phyloP scores from a whole-genome alignment of 1,140 invertebrate genomes.

The Cydia strobilella region DNA sequence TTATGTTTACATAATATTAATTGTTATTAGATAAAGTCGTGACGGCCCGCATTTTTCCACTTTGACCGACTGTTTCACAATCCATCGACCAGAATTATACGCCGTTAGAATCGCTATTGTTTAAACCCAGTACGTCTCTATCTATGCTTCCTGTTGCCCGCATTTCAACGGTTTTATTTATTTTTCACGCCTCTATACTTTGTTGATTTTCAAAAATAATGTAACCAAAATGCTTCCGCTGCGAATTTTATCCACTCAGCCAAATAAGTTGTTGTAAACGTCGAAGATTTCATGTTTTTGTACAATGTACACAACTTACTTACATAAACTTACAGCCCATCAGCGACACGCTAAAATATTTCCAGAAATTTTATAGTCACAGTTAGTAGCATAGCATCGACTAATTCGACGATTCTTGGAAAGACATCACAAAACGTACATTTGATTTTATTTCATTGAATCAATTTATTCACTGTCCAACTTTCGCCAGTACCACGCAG shows the following conservation, averaged over 20 bases:
- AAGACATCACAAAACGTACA: background rate
- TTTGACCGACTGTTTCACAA: background rate
- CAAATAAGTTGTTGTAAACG: no score
- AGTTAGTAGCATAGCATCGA: no score
- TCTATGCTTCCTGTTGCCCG: conserved; percentile 1
- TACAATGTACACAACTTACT: no score
- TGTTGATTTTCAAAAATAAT: background rate
- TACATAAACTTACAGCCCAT: no score
- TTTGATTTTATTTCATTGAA: conserved; percentile 10
- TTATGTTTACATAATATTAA: background rate
- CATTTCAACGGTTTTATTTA: conserved; percentile 22
- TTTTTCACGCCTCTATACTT: conserved; percentile 12
- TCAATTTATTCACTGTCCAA: background rate
- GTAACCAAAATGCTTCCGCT: background rate
- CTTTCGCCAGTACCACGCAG: conserved; percentile 22
- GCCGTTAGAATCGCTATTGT: background rate
- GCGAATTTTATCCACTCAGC: background rate
- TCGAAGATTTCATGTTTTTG: no score
- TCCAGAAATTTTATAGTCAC: no score
- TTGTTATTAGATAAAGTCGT: background rate
- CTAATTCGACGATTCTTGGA: background rate
- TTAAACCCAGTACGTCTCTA: background rate
- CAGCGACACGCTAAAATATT: no score
- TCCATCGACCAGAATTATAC: background rate
- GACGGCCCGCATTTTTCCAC: background rate